Conservation (phyloP, 2,888 invertebrate genomes). For the Amphimallon solstitiale region DNA sequence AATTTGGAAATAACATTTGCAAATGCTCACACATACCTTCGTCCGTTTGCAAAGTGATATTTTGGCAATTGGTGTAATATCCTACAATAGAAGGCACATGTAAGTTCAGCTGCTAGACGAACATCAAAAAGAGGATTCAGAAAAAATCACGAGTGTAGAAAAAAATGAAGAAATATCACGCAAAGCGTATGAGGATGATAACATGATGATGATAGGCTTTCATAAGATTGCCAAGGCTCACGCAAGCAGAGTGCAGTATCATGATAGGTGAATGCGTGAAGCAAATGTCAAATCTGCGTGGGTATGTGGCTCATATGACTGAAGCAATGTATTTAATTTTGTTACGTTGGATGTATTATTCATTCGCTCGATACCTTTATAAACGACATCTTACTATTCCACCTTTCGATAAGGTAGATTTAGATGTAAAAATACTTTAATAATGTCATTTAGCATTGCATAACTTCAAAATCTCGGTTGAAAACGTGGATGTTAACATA, state of each 20-base stretch:
- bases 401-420: neutral
- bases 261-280: neutral
- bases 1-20: slow-evolving; percentile 50
- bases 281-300: slow-evolving; percentile 5
- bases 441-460: no score
- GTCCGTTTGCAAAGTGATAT: slow-evolving; percentile 62
- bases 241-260: neutral
- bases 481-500: no score
- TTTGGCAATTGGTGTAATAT: slow-evolving; percentile 63
- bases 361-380: neutral
- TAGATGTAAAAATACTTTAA: neutral
- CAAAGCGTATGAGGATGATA: slow-evolving; percentile 17
- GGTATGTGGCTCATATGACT: neutral
- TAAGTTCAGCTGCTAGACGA: slow-evolving; percentile 50
- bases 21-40: slow-evolving; percentile 61
- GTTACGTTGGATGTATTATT: neutral
- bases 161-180: slow-evolving; percentile 7
- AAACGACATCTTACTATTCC: neutral
- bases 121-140: slow-evolving; percentile 18
- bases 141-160: slow-evolving; percentile 4
- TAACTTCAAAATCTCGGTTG: no score
- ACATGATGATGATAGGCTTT: neutral
- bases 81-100: slow-evolving; percentile 62
- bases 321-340: neutral
- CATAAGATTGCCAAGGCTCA: no score